Evolutionary conservation across 2,113 vertebrate genomes (phyloP).

Genomic region (Festucalex cinctus): DNA sequence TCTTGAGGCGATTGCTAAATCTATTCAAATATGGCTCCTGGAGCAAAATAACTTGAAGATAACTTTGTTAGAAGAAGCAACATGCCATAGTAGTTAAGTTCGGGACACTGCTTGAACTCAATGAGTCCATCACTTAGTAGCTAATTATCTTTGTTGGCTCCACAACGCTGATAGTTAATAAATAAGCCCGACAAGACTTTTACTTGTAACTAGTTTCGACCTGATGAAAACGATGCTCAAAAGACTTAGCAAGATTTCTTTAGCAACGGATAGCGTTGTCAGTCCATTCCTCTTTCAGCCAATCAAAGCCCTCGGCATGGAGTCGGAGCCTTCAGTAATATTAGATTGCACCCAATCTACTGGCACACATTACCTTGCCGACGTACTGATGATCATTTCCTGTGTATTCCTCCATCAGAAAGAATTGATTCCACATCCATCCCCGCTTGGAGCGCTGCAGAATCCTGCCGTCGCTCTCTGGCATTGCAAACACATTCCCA

Average conservation of each 20-base stretch:
- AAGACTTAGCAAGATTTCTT: background rate
- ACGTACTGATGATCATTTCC: constrained; percentile 94
- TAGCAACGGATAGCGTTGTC: constrained; percentile 1
- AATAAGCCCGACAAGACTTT: background rate
- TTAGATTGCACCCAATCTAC: constrained; percentile 33
- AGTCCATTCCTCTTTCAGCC: constrained; percentile 44
- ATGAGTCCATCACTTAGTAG: background rate
- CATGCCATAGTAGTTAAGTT: background rate
- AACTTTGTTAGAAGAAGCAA: background rate
- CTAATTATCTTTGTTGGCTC: too few relatives aligned
- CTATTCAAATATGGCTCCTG: background rate
- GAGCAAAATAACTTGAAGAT: background rate
- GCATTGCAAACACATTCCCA: constrained; percentile 60
- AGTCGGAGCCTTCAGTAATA: constrained; percentile 46
- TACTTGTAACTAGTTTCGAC: background rate
- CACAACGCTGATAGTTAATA: too few relatives aligned
- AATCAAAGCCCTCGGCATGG: constrained; percentile 35
- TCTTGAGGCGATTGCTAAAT: background rate
- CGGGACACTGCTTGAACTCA: background rate
- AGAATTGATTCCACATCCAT: constrained; percentile 99
- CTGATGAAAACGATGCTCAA: background rate
- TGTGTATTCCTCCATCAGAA: constrained; percentile 93
- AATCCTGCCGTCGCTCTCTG: constrained; percentile 72
- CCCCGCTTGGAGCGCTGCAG: constrained; percentile 89
- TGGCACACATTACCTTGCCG: constrained; percentile 85